Percentiles rank a stretch among this genome's conserved stretches.
Evolutionary conservation across 1,140 invertebrate species (phyloP).

Genomic region (Stegodyphus mimosarum): DNA sequence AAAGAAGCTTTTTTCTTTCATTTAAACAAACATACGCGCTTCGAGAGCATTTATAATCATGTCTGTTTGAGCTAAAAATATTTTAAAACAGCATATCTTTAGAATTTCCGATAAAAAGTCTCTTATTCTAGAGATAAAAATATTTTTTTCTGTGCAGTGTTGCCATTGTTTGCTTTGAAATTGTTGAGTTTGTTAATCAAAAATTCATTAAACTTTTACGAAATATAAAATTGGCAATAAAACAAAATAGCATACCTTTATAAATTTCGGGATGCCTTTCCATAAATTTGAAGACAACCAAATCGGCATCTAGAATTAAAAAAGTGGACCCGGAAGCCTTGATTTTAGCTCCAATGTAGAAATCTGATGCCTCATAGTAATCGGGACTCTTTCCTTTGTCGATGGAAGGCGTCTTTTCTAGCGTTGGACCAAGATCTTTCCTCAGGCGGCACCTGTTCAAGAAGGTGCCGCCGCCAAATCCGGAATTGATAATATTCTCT

Average conservation of each 20-base stretch:
- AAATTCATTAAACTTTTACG: too few species aligned
- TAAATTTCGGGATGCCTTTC: background rate
- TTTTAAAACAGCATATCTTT: too few species aligned
- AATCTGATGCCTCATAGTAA: background rate
- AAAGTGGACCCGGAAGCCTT: background rate
- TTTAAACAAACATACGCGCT: too few species aligned
- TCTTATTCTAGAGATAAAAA: too few species aligned
- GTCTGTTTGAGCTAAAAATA: too few species aligned
- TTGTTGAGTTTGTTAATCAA: too few species aligned
- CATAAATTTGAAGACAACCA: background rate
- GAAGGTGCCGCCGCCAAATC: background rate
- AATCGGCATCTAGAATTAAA: background rate
- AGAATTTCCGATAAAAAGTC: too few species aligned
- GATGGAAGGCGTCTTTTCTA: background rate
- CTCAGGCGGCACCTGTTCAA: background rate
- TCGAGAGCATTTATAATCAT: too few species aligned
- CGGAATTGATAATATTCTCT: background rate
- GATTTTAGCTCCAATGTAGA: constrained; percentile 8
- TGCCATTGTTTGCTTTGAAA: too few species aligned
- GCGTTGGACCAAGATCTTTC: background rate
- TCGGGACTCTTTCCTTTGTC: background rate
- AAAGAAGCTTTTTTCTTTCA: too few species aligned
- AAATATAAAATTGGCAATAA: too few species aligned
- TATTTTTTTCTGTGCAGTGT: too few species aligned
- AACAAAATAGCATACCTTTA: background rate